phyloP scores from a whole-genome alignment of 2,113 vertebrate species.

The Nycticryphes semicollaris region DNA sequence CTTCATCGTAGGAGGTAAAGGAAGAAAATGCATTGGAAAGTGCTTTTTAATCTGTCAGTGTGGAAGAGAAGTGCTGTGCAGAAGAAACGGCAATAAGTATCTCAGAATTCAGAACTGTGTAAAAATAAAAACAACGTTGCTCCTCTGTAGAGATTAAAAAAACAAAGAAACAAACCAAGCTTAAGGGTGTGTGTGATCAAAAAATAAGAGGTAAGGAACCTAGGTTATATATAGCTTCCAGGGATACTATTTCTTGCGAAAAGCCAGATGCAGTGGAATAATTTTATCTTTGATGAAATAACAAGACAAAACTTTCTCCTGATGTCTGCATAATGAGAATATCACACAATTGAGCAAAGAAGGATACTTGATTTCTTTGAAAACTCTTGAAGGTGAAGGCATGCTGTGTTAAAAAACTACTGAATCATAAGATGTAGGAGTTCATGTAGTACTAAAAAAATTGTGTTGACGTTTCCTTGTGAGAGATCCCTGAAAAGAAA shows the following conservation, averaged over 20 bases:
- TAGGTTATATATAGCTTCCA: not conserved
- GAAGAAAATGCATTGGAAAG: not conserved
- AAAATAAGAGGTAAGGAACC: not conserved
- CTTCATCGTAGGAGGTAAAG: not conserved
- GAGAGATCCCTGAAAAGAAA: not conserved
- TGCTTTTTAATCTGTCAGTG: not conserved
- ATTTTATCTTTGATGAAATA: not conserved
- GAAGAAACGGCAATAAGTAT: not conserved
- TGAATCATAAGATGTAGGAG: not conserved
- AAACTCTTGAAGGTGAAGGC: not conserved
- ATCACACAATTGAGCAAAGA: rapidly evolving
- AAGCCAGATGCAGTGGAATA: not conserved
- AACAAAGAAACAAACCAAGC: not conserved
- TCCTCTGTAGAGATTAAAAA: not conserved
- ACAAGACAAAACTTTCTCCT: not conserved
- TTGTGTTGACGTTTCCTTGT: rapidly evolving
- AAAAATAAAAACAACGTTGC: not conserved
- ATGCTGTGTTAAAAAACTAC: not conserved
- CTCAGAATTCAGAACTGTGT: not conserved
- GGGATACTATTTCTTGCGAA: not conserved
- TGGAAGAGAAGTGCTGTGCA: not conserved
- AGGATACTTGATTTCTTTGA: not conserved
- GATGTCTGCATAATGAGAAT: not conserved
- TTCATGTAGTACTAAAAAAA: not conserved
- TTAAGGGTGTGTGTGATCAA: rapidly evolving